These are phyloP conservation scores for Portunus trituberculatus DNA, from an alignment of 1,140 invertebrate species.

Conservation along the genomic window DNA sequence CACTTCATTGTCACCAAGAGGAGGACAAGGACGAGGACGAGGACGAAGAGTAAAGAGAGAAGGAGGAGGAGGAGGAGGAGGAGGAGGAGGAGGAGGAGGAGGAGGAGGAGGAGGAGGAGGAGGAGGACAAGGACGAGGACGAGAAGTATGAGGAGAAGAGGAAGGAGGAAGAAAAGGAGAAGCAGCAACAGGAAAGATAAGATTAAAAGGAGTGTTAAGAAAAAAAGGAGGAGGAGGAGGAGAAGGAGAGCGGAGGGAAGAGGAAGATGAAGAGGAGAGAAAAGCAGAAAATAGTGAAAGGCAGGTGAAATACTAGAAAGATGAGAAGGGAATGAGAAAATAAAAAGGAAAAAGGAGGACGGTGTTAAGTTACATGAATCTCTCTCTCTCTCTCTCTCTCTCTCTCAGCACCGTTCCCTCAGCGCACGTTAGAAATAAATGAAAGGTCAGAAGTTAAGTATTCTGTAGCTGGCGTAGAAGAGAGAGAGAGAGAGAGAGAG, in stretches of 20 bases:
- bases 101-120: too few species aligned
- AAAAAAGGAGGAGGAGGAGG: not conserved
- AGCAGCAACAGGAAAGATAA: too few species aligned
- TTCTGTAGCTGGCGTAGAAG: not conserved
- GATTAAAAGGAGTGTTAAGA: not conserved
- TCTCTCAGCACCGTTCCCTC: too few species aligned
- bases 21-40: not conserved
- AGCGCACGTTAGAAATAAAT: too few species aligned
- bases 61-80: not conserved
- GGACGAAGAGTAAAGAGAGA: too few species aligned
- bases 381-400: too few species aligned
- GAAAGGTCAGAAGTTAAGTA: not conserved
- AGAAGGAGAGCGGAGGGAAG: too few species aligned
- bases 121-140: too few species aligned
- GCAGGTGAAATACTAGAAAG: not conserved
- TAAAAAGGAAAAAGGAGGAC: not conserved
- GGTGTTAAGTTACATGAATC: not conserved
- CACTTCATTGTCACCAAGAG: not conserved
- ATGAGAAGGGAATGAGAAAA: not conserved
- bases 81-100: too few species aligned
- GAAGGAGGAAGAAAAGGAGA: not conserved
- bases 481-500: slow-evolving; percentile 33
- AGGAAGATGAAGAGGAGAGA: not conserved
- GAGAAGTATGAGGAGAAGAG: not conserved
- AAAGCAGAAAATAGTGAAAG: not conserved